phyloP scores from a whole-genome alignment of 2,113 vertebrate species.

The Pyxicephalus adspersus region DNA sequence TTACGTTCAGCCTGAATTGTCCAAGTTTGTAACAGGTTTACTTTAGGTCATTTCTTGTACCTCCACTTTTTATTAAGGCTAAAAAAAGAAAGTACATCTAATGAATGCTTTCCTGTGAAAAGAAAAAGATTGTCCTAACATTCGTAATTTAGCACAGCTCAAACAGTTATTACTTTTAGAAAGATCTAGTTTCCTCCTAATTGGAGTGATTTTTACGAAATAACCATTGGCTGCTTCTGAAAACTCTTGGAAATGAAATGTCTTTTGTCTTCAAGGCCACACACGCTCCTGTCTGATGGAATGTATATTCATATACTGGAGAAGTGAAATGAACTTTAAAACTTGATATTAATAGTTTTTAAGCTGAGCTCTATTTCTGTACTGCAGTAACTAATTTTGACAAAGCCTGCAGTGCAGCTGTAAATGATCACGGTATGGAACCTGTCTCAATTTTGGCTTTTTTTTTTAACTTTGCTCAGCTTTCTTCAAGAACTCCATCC shows the following conservation, averaged over 20 bases:
- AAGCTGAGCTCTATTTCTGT: conserved; percentile 16
- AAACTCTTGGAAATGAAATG: not conserved
- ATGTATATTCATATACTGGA: not conserved
- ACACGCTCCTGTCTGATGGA: not conserved
- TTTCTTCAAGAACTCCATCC: conserved; percentile 17
- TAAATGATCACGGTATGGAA: conserved; percentile 43
- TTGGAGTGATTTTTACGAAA: not conserved
- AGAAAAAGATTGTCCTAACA: too few relatives aligned
- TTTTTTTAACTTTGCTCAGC: conserved; percentile 8
- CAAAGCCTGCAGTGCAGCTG: conserved; percentile 25
- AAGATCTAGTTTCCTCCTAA: too few relatives aligned
- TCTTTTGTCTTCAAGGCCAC: not conserved
- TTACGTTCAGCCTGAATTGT: too few relatives aligned
- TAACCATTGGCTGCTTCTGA: not conserved
- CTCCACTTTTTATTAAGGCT: too few relatives aligned
- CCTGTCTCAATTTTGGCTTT: not conserved
- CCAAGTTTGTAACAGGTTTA: too few relatives aligned
- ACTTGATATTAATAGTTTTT: conserved; percentile 28
- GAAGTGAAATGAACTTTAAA: not conserved
- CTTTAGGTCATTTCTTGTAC: too few relatives aligned
- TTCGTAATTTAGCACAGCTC: too few relatives aligned
- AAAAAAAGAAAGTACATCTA: too few relatives aligned
- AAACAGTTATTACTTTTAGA: too few relatives aligned
- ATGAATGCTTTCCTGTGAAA: too few relatives aligned
- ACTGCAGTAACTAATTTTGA: conserved; percentile 35